phyloP scores from a whole-genome alignment of 2,797 vertebrate species.

The Arctocebus calabarensis region DNA sequence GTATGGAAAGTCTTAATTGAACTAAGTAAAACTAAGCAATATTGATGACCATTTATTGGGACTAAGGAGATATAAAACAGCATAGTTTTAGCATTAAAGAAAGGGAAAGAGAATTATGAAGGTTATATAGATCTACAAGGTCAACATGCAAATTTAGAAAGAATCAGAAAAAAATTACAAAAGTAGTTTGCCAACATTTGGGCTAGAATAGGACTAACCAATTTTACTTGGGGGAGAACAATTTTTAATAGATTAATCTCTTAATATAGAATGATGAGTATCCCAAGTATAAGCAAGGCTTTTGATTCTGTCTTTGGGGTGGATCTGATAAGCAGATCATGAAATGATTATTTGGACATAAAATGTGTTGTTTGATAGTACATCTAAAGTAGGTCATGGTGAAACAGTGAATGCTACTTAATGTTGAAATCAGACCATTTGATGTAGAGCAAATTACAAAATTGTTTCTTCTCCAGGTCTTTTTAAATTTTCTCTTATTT shows the following conservation, averaged over 20 bases:
- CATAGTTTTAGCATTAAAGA: not conserved
- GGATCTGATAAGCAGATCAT: conserved; percentile 36
- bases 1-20: conserved; percentile 7
- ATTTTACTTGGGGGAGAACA: conserved; percentile 61
- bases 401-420: conserved; percentile 46
- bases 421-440: conserved; percentile 62
- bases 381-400: conserved; percentile 37
- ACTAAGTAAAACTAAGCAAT: not conserved
- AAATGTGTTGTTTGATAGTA: conserved; percentile 7
- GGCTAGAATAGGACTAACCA: conserved; percentile 13
- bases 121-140: not conserved
- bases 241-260: conserved; percentile 28
- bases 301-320: conserved; percentile 54
- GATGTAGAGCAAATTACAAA: conserved; percentile 46
- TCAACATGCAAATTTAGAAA: conserved; percentile 37
- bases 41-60: conserved; percentile 19
- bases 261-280: conserved; percentile 34
- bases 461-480: not conserved
- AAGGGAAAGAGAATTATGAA: not conserved
- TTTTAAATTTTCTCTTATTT: not conserved
- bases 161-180: conserved; percentile 40
- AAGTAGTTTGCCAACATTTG: conserved; percentile 59
- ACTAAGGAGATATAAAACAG: not conserved
- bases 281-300: not conserved
- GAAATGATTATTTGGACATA: conserved; percentile 53